Conservation (phyloP, 2,113 vertebrate species). For the Ictidomys tridecemlineatus region DNA sequence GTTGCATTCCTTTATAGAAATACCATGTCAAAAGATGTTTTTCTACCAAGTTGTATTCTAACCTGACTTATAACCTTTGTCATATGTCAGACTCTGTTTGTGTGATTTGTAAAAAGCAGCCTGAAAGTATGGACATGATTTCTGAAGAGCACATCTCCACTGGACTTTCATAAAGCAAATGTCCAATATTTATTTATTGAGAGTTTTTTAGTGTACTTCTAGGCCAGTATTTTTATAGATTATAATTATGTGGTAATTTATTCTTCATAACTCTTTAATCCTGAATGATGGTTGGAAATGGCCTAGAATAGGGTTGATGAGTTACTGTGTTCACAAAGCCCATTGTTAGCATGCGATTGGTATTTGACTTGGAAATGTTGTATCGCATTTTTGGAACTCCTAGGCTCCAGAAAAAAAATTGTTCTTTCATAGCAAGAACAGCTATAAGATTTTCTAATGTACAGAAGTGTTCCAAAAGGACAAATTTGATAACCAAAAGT, state of each 20-base stretch:
- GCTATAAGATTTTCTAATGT: conserved; percentile 58
- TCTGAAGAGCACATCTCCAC: conserved; percentile 85
- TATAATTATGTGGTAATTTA: conserved; percentile 83
- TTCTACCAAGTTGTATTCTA: conserved; percentile 71
- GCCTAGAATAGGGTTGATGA: conserved; percentile 81
- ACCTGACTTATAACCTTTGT: conserved; percentile 63
- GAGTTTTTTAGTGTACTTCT: conserved; percentile 87
- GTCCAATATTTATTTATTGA: conserved; percentile 86
- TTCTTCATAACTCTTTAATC: conserved; percentile 83
- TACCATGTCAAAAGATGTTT: conserved; percentile 57
- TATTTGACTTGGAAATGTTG: conserved; percentile 81
- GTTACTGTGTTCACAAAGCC: conserved; percentile 18
- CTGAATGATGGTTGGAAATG: conserved; percentile 78
- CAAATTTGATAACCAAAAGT: conserved; percentile 51
- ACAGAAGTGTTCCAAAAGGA: conserved; percentile 63
- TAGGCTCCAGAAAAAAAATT: conserved; percentile 76
- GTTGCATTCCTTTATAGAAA: conserved; percentile 70
- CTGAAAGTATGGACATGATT: conserved; percentile 66
- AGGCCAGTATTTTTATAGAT: conserved; percentile 91
- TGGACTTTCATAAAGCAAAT: conserved; percentile 88
- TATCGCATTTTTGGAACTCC: conserved; percentile 74
- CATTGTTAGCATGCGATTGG: conserved; percentile 82
- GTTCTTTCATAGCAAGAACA: conserved; percentile 79
- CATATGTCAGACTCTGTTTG: conserved; percentile 79
- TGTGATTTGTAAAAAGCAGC: conserved; percentile 85